phyloP scores from a whole-genome alignment of 2,888 invertebrate species.

The Palloptera scutellata region DNA sequence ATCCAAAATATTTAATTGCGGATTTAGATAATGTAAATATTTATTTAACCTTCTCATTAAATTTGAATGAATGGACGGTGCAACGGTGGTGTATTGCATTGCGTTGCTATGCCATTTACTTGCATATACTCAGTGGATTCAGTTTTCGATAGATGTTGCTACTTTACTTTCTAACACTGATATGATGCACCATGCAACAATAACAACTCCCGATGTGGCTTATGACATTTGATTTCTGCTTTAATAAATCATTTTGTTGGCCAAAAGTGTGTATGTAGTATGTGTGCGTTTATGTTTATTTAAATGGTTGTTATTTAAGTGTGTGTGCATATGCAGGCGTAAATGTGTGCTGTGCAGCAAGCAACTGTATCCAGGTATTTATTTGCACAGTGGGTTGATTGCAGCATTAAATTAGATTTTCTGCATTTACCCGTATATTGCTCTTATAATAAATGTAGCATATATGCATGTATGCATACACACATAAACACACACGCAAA shows the following conservation, averaged over 20 bases:
- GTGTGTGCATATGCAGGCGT: neutral
- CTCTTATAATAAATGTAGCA: no score
- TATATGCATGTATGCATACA: no score
- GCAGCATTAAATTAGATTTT: neutral
- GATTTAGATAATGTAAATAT: conserved; percentile 58
- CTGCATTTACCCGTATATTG: no score
- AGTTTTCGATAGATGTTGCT: no score
- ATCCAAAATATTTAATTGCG: conserved; percentile 53
- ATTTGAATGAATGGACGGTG: conserved; percentile 38
- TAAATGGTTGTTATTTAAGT: neutral
- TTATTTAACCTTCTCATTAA: conserved; percentile 52
- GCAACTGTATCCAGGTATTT: neutral
- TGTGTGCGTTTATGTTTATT: neutral
- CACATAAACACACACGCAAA: no score
- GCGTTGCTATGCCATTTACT: neutral
- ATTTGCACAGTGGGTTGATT: neutral
- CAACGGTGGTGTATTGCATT: neutral
- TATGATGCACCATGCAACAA: no score
- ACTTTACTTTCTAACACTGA: no score
- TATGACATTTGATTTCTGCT: conserved; percentile 1
- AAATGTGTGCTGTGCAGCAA: neutral
- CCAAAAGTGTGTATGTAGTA: neutral
- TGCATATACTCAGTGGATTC: neutral
- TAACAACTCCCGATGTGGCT: neutral
- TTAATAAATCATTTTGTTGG: conserved; percentile 3